Evolutionary conservation across 2,113 vertebrate species (phyloP).

Genomic region (Microcebus griseorufus): DNA sequence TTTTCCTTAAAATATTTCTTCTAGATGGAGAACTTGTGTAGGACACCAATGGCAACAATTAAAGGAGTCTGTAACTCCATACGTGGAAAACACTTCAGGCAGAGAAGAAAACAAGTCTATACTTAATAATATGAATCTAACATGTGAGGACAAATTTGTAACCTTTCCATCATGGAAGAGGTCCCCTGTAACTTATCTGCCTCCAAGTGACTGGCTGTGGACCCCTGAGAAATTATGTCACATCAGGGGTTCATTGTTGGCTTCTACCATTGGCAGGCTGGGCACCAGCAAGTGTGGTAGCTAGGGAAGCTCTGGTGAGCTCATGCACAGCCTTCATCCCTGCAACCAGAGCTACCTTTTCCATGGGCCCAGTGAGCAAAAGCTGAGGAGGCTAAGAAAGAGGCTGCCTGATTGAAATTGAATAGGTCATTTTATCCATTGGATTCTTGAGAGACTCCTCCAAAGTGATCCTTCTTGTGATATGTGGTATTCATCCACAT

Average conservation of each 20-base stretch:
- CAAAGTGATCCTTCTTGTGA: neutral
- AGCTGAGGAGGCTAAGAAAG: neutral
- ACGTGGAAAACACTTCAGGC: neutral
- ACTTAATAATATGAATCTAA: neutral
- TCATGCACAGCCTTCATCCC: neutral
- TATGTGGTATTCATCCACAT: neutral
- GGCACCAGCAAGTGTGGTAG: neutral
- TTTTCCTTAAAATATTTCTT: neutral
- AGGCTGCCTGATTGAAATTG: neutral
- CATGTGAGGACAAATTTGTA: neutral
- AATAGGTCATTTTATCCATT: neutral
- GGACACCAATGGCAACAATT: neutral
- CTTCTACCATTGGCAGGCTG: neutral
- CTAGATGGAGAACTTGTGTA: neutral
- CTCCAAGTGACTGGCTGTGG: neutral
- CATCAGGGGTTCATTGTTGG: neutral
- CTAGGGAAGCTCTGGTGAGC: neutral
- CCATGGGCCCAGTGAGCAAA: neutral
- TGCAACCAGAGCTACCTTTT: neutral
- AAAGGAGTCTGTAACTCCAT: neutral
- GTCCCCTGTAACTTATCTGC: neutral
- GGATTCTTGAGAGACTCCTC: neutral
- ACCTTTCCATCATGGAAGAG: neutral
- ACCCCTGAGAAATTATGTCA: neutral
- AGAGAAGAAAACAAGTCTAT: neutral